Evolutionary conservation across 1,140 invertebrate genomes (phyloP), one percentile per base, ranked within the genome.

Genomic region (Cotesia vestalis): DNA sequence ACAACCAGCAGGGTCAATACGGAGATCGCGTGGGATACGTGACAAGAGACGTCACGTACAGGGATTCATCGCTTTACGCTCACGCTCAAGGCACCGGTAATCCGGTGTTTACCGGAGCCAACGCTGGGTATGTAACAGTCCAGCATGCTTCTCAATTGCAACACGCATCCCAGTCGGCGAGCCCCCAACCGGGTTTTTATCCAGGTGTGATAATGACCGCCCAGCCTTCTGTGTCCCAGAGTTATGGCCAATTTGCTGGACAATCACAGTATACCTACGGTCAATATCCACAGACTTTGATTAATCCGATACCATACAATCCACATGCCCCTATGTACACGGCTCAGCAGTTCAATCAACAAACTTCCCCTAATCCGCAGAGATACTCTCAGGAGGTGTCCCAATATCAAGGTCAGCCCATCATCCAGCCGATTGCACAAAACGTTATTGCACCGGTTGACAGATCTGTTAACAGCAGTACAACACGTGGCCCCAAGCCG

Each of bases 351-450:
- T 85, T 82, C 17, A 75, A 79, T 17, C 83, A 85, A 59, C 83
- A 86, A 6, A 17, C 64, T 11, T 84, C 84, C 4, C 81, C 85
- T 0, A 87, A 86, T 70, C 81, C 82, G 1, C 85, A 85, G 63
- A 80, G 85, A 75, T 86, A 84, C 64, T 78, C 81, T 0, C 85
- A 86, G 20, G 85, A 87, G n/a, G 46, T 86, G 12, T 74, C 78
- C 0, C 84, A 85, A 27, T 86, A 87, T 69, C 85, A 83, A 34
- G 79, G 75, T 1, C 85, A 87, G 36, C 85, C 85, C 1, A 85
- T 86, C 8, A 85, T 85, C n/a, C 85, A 87, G 27, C 84, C 84
- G 4, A 85, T 85, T n/a, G 80, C 84, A 0, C 84, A 87, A 67
- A 86, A 84, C 57, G 78, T 86, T 0, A 76, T 81, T 3, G 66